Conservation (phyloP, 2,888 invertebrate species). For the Erebia epiphron region DNA sequence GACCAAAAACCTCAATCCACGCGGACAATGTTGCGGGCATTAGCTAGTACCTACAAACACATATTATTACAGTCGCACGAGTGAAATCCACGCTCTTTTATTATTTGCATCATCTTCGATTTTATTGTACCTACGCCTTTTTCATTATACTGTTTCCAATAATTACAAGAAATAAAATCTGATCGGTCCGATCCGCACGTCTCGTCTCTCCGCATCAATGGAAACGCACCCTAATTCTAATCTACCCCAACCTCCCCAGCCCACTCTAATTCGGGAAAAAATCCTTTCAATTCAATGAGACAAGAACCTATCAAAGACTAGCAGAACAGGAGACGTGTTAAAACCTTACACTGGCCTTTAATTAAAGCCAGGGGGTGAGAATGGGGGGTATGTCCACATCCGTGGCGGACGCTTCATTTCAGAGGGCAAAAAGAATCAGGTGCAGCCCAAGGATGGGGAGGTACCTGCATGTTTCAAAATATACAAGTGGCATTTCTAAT, state of each 20-base stretch:
- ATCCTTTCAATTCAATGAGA: conserved; percentile 60
- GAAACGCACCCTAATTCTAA: conserved; percentile 9
- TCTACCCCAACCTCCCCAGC: conserved; percentile 28
- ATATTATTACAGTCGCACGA: too few relatives aligned
- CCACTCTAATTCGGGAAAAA: conserved; percentile 54
- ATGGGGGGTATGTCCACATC: conserved; percentile 67
- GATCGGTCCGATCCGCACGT: background rate
- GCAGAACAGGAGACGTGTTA: conserved; percentile 63
- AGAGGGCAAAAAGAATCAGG: conserved; percentile 70
- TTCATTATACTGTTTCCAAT: too few relatives aligned
- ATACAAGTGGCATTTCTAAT: conserved; percentile 25
- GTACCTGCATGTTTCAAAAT: conserved; percentile 27
- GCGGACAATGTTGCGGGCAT: too few relatives aligned
- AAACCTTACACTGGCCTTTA: conserved; percentile 78
- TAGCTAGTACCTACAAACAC: too few relatives aligned
- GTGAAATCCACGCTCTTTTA: too few relatives aligned
- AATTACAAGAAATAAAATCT: too few relatives aligned
- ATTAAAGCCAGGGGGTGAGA: conserved; percentile 64
- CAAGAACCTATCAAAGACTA: conserved; percentile 56
- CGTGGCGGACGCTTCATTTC: conserved; percentile 77
- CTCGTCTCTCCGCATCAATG: background rate
- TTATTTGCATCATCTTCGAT: too few relatives aligned
- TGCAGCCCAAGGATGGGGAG: conserved; percentile 50
- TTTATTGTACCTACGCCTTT: too few relatives aligned
- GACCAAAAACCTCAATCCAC: too few relatives aligned